phyloP scores from a whole-genome alignment of 2,888 invertebrate genomes.

The Acronicta aceris region DNA sequence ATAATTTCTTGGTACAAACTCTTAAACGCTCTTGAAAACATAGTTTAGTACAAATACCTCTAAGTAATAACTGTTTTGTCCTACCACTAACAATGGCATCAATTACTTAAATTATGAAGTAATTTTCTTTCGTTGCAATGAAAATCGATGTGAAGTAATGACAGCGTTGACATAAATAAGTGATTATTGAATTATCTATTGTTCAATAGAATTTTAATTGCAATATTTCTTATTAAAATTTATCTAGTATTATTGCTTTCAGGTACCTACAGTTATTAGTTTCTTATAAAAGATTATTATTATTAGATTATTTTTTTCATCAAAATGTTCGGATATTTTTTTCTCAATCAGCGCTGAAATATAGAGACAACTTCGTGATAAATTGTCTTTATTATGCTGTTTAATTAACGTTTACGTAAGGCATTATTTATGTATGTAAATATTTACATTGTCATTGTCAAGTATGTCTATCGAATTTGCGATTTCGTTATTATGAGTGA shows the following conservation, averaged over 20 bases:
- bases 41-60: slow-evolving; percentile 18
- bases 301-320: too few species aligned
- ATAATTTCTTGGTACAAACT: slow-evolving; percentile 1
- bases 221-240: background rate
- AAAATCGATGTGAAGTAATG: slow-evolving; percentile 1
- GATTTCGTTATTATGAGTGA: too few species aligned
- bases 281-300: too few species aligned
- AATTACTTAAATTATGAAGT: slow-evolving; percentile 43
- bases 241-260: too few species aligned
- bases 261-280: too few species aligned
- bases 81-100: slow-evolving; percentile 6
- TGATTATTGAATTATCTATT: slow-evolving; percentile 1
- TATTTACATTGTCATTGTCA: too few species aligned
- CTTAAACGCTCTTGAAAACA: background rate
- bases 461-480: too few species aligned
- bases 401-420: background rate
- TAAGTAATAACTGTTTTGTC: slow-evolving; percentile 24
- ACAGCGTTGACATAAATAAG: background rate
- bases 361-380: too few species aligned
- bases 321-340: too few species aligned
- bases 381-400: background rate
- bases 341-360: too few species aligned
- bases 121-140: slow-evolving; percentile 32
- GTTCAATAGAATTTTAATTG: slow-evolving; percentile 15
- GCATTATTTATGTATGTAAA: too few species aligned